These are phyloP conservation scores for Antheraea pernyi DNA, from an alignment of 1,140 invertebrate genomes.

Conservation along the genomic window DNA sequence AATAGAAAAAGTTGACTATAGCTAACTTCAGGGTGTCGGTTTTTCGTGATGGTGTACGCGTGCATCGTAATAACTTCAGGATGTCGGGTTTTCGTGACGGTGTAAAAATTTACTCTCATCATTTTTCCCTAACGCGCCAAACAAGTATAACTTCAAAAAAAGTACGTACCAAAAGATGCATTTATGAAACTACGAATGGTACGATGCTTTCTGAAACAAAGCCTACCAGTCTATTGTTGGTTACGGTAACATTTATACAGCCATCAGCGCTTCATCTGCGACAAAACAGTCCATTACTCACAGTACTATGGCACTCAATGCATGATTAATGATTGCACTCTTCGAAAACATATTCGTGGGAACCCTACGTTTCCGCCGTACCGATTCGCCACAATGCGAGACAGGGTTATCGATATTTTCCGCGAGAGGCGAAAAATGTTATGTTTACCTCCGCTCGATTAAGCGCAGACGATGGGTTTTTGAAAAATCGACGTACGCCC, in stretches of 20 bases:
- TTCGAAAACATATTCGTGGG: constrained; percentile 71
- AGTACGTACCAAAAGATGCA: background rate
- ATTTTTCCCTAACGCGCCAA: too few species aligned
- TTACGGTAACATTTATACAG: constrained; percentile 37
- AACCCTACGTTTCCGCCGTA: constrained; percentile 41
- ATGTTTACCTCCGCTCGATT: constrained; percentile 75
- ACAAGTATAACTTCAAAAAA: too few species aligned
- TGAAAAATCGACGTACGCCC: constrained; percentile 62
- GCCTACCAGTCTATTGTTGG: constrained; percentile 45
- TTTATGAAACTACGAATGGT: constrained; percentile 8
- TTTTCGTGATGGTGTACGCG: too few species aligned
- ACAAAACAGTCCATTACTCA: constrained; percentile 30
- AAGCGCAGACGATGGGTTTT: constrained; percentile 63
- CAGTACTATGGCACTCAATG: constrained; percentile 61
- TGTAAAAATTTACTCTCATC: too few species aligned
- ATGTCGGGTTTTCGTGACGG: too few species aligned
- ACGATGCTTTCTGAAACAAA: constrained; percentile 27
- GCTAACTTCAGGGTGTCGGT: too few species aligned
- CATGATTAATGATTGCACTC: constrained; percentile 67
- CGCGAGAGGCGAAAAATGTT: constrained; percentile 64
- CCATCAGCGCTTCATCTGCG: constrained; percentile 23
- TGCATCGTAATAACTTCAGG: too few species aligned
- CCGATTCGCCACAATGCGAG: constrained; percentile 49
- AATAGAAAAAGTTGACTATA: too few species aligned
- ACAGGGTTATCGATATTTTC: constrained; percentile 58